phyloP scores from a whole-genome alignment of 1,140 invertebrate species.

The Lepidotrigona ventralis region DNA sequence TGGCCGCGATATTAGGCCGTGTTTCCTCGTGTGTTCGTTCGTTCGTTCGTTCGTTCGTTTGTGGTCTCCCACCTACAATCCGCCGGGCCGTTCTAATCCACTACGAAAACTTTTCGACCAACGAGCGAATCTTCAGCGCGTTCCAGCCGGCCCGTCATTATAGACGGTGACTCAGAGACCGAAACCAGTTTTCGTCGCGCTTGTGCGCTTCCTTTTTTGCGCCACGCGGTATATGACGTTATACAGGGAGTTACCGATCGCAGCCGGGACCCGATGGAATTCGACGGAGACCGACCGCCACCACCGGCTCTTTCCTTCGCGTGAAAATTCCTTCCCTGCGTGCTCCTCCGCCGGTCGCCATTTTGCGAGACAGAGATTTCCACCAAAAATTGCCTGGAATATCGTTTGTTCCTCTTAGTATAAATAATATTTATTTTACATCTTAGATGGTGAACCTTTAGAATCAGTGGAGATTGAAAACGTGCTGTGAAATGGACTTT shows the following conservation, averaged over 20 bases:
- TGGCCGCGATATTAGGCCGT: slow-evolving; percentile 53
- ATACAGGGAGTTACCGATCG: slow-evolving; percentile 51
- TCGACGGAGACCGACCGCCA: slow-evolving; percentile 7
- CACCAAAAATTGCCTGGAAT: no score
- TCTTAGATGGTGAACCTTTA: no score
- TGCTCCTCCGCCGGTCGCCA: no score
- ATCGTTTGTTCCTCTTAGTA: not conserved
- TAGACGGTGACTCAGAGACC: slow-evolving; percentile 75
- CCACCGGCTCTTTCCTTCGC: not conserved
- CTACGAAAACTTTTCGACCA: slow-evolving; percentile 59
- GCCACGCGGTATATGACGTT: slow-evolving; percentile 61
- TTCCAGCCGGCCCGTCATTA: slow-evolving; percentile 73
- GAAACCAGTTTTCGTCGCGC: slow-evolving; percentile 74
- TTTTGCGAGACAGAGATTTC: not conserved
- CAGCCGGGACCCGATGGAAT: slow-evolving; percentile 35
- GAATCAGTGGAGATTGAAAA: no score
- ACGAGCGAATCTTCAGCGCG: slow-evolving; percentile 58
- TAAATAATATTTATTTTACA: no score
- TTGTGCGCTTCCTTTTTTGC: slow-evolving; percentile 58
- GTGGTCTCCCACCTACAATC: slow-evolving; percentile 1
- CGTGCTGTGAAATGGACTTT: no score
- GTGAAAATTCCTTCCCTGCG: not conserved
- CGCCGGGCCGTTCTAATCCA: slow-evolving; percentile 24
- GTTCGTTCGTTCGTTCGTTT: not conserved
- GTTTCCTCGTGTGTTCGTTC: slow-evolving; percentile 45